Evolutionary conservation across 2,888 invertebrate species (phyloP), one percentile per base, ranked within the genome.

Genomic region (Therioaphis trifolii): DNA sequence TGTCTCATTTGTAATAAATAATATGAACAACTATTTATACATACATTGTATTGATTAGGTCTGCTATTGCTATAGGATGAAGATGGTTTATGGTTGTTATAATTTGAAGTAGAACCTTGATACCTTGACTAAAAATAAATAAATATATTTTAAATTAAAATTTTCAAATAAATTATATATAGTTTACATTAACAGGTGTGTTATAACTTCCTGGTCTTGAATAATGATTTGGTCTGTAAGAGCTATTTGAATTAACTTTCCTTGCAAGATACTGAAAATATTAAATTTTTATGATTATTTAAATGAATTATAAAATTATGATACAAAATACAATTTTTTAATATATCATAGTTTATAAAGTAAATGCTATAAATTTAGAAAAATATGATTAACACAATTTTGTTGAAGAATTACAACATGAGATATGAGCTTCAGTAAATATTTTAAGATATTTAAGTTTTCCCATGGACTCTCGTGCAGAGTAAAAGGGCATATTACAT

Each of bases 31-130:
- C 5, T 43, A 27, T 27, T 71, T 27, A 71, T 75, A 75, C 52
- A 24, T 78, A 78, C 78, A 52, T 78, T 78, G 21, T 35, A 24
- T 24, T 55, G 49, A 66, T 15, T 66, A 40, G n/a, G 21, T 68
- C 27, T 68, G 11, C 5, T 68, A 52, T 52, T n/a, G 4, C 40
- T 78, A 68, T 68, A n/a, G 12, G 68, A 14, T 52, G 24, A 11
- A 49, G 49, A 21, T 66, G 12, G 11, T 78, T 24, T 68, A 35
- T 78, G 12, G 40, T 0, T 40, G 40, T 68, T 68, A 7, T 43
- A 3, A 46, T n/a, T 75, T 43, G 75, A 12, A 75, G 7, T 27
- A 21, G 52, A 55, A 52, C 52, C 24, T 68, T 52, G 52, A 78
- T 52, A n/a, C 55, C n/a, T 68, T 12, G 40, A 12, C 78, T 78